Evolutionary conservation across 2,113 vertebrate species (phyloP).

Genomic region (Dascyllus trimaculatus): DNA sequence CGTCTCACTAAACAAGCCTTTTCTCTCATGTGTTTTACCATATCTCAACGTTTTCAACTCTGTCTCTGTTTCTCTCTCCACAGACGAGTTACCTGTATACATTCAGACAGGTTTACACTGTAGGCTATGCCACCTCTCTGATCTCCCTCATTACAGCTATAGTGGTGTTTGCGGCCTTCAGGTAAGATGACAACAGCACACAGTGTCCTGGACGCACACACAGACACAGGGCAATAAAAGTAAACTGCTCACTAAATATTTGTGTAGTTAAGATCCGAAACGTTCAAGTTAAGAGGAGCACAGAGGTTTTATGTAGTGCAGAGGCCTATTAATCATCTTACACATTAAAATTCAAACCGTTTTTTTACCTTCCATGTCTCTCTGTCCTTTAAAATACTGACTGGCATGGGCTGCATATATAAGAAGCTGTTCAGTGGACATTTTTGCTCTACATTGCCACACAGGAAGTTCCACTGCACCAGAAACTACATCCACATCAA

Average conservation of each 20-base stretch:
- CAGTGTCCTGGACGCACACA: background rate
- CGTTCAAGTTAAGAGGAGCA: background rate
- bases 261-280: background rate
- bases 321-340: background rate
- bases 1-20: background rate
- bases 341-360: conserved; percentile 18
- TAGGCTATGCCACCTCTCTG: conserved; percentile 85
- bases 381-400: background rate
- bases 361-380: conserved; percentile 4
- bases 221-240: background rate
- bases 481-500: conserved; percentile 94
- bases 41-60: background rate
- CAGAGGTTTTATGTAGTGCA: background rate
- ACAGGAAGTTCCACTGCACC: conserved; percentile 91
- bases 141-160: conserved; percentile 85
- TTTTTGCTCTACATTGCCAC: background rate
- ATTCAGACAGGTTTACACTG: conserved; percentile 84
- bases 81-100: conserved; percentile 83
- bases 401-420: background rate
- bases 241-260: background rate
- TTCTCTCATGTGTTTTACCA: background rate
- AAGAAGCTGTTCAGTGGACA: background rate
- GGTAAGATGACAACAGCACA: conserved; percentile 63
- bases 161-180: conserved; percentile 83
- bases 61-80: conserved; percentile 11